Evolutionary conservation across 1,140 invertebrate species (phyloP).

Genomic region (Thalassaphorura encarpata): DNA sequence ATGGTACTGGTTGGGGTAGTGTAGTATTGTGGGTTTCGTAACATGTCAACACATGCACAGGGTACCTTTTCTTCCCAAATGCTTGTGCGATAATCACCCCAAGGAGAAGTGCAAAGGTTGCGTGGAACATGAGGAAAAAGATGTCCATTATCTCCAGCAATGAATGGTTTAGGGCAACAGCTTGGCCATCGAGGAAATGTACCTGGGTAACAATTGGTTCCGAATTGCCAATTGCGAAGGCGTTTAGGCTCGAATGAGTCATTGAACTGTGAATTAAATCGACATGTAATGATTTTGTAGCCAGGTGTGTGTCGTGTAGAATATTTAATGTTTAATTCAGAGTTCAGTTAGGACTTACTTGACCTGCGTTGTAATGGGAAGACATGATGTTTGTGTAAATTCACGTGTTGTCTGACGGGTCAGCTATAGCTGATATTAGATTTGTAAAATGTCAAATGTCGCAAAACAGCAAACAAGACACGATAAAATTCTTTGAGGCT

Average conservation of each 20-base stretch:
- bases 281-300: neutral
- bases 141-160: conserved; percentile 19
- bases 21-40: conserved; percentile 9
- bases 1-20: too few relatives aligned
- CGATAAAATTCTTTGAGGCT: too few relatives aligned
- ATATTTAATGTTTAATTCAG: neutral
- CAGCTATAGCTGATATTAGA: neutral
- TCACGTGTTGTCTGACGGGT: neutral
- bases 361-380: conserved; percentile 4
- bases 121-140: conserved; percentile 6
- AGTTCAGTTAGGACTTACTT: neutral
- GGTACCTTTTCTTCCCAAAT: conserved; percentile 12
- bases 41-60: conserved; percentile 6
- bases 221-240: conserved; percentile 9
- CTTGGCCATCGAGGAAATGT: neutral
- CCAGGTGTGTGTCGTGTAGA: neutral
- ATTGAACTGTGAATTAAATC: conserved; percentile 8
- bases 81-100: conserved; percentile 19
- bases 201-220: conserved; percentile 6
- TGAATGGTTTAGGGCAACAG: conserved; percentile 9
- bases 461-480: too few relatives aligned
- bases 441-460: neutral
- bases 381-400: conserved; percentile 3
- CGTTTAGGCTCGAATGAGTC: conserved; percentile 9
- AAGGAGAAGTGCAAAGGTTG: conserved; percentile 15